Evolutionary conservation across 2,888 invertebrate genomes (phyloP), one percentile per base, ranked within the genome.

Genomic region (Labia minor): DNA sequence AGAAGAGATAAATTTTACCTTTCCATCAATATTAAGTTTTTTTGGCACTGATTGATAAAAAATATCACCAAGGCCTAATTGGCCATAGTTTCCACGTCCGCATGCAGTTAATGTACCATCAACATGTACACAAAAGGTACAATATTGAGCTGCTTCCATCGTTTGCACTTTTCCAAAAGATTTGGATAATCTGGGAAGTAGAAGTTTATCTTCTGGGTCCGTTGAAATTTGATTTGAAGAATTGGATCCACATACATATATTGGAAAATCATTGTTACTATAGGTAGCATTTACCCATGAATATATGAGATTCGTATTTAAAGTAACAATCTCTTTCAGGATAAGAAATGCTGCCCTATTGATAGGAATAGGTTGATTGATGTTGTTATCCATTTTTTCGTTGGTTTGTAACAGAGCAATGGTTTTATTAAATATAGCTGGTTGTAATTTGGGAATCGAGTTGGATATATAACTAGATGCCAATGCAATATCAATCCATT

Each of bases 171-270:
- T 79, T 62, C 76, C 78, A 73, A 85, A 84, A n/a, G 81, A 78
- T 66, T 80, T 78, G 0, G 84, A 82, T 63, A 81, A 77, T 69
- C 81, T 79, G 1, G 85, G 85, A 37, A 81, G 74, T 20, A 83
- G 76, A 37, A 85, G 81, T 74, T 84, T 84, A 72, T 85, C 86
- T 71, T 81, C 81, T 62, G 76, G 11, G 33, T 33, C 33, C 6
- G 33, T 8, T 33, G 84, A 84, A 49, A 85, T 74, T 73, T 85
- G 86, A 74, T 83, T 83, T 4, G 84, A 84, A 3, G 84, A 84
- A 76, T 86, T 85, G 72, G 84, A 85, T 1, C 85, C 86, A 84
- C 85, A 86, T 19, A 85, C 82, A 74, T 80, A 85, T 14, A 83
- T 83, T n/a, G n/a, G n/a, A n/a, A n/a, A n/a, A n/a, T n/a, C n/a